Base-by-base conservation (phyloP, 2,888 invertebrate genomes). In the Cremastobaeus sp. region DNA sequence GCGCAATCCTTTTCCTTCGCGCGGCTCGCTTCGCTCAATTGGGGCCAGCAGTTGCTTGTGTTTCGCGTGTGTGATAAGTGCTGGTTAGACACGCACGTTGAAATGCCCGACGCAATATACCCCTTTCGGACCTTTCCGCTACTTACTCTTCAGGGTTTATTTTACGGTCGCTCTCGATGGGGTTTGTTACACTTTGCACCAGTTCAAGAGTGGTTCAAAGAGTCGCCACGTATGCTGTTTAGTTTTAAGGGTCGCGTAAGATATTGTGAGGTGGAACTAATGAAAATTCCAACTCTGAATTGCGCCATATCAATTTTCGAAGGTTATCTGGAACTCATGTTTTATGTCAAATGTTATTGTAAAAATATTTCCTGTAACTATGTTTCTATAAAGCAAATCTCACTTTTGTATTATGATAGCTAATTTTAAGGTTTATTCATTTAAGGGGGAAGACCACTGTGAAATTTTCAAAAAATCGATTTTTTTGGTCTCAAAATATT, bases 91-190 rank as follows among this genome's bases (percentile, higher is more conserved):
- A 17, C 28, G 18, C 43, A 45, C 37, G 68, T 52, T 37, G 59
- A 68, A 68, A 52, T 37, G 59, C 35, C 9, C 34, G 65, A 11
- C 55, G 18, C 65, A 21, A 41, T 50, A 20, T 59, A 41, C 59
- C 60, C 69, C 47, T 60, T 47, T 11, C n/a, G 34, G 48, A 70
- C 54, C 47, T 70, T 70, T 70, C 9, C 39, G 48, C 21, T 34
- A 47, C 62, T 62, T 55, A 55, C 52, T 62, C 48, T 70, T 70
- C 54, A 60, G 70, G 62, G 70, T 62, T 70, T 55, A 62, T 54
- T 55, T 62, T 70, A 47, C 39, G 48, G 35, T 62, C 28, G 28
- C 5, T 17, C 48, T 47, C 47, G 48, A 35, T 54, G 39, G 60
- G 69, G 69, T 55, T 70, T 70, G 70, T 62, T 39, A 62, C 62